Base-by-base conservation (phyloP, 1,140 invertebrate species). In the Mya arenaria region DNA sequence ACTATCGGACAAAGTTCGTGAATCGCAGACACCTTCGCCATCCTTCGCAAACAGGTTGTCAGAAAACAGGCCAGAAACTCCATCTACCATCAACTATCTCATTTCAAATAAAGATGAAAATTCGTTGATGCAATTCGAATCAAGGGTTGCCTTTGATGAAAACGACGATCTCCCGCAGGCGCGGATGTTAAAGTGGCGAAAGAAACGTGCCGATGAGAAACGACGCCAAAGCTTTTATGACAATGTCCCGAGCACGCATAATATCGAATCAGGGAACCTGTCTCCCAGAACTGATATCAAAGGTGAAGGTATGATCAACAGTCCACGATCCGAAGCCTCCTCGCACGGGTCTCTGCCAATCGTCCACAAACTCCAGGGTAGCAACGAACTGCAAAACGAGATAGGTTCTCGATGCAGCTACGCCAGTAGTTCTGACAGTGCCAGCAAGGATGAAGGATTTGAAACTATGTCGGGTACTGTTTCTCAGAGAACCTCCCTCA, bases 401-500 rank as follows among this genome's bases (percentile, higher is more conserved):
- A 79, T 87, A 36, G 89, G 90, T 5, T 91, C 89, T 15, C 65
- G 90, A 36, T 88, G 85, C 74, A 91, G 90, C 75, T 90, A 88
- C 75, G 88, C 89, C 36, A 90, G 87, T 69, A 90, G 89, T 48
- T 83, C 83, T 44, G 82, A 85, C 36, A 90, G 88, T 75, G 87
- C 85, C 65, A 90, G 86, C 73, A 83, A 86, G 58, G 90, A 91
- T 78, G 89, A 92, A 84, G 92, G 92, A 15, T 92, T 92, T 81
- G 92, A 92, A 69, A 91, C 88, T 23, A 90, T 89, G 87, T 89
- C 89, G 4, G 90, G 90, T 30, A 91, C 90, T 8, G 86, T 91
- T 44, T 92, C 91, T 13, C 91, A 92, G 68, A 86, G 91, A 48
- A 92, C 91, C 0, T 92, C 92, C 8, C 85, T 92, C 69, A 91